Evolutionary conservation across 2,888 invertebrate genomes (phyloP), one percentile per base, ranked within the genome.

Genomic region (Meghimatium bilineatum): DNA sequence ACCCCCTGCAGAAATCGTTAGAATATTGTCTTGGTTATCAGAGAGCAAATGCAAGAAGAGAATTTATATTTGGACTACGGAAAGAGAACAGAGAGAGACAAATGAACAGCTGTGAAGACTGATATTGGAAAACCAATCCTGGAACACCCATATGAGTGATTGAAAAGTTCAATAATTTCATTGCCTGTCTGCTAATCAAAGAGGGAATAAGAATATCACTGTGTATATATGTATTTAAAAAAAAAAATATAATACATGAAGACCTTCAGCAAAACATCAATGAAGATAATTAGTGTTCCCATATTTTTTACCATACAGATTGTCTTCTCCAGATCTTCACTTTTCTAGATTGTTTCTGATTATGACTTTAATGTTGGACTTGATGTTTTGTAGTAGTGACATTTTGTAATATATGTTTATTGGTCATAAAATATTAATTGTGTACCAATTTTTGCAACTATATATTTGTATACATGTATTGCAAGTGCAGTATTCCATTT

Each of bases 401-500:
- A 56, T 3, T 23, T 56, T 56, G 12, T 56, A 23, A 56, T n/a
- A 63, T n/a, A n/a, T 63, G 60, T 63, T 63, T 63, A 17, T 23
- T 3, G 20, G 23, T 56, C 60, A n/a, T 63, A 5, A 63, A n/a
- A 26, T 63, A 26, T 63, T 3, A n/a, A 56, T 23, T 56, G 20
- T 56, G 14, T 56, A 56, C 56, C 56, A 56, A 56, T 56, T 56
- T n/a, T 56, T 56, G 23, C 23, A 23, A 56, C 20, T n/a, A 63
- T 17, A 63, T 63, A n/a, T 63, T 63, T 63, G n/a, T 63, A 63
- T n/a, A n/a, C n/a, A 63, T 63, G 60, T 63, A n/a, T n/a, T 63
- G n/a, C n/a, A 63, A n/a, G 60, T 63, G 23, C 60, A 63, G n/a
- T n/a, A 63, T 63, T n/a, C 12, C 60, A 63, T 63, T 63, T n/a